These are phyloP conservation scores for Phyto melanocephala DNA, from an alignment of 2,888 invertebrate genomes.

Conservation along the genomic window DNA sequence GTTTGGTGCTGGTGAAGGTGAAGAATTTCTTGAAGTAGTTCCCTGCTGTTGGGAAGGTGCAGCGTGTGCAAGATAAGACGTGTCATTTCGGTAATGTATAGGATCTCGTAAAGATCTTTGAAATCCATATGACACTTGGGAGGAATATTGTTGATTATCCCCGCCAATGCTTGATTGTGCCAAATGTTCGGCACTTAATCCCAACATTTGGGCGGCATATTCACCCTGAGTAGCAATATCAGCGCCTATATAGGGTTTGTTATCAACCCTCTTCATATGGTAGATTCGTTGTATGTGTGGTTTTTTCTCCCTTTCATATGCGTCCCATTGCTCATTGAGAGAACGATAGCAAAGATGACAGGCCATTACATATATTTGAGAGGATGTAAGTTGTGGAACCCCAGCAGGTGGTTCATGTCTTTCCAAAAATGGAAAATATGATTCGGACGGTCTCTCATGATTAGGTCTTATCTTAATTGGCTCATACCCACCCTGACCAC, in stretches of 20 bases:
- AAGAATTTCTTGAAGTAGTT: slow-evolving; percentile 51
- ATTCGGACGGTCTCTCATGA: slow-evolving; percentile 85
- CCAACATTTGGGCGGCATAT: slow-evolving; percentile 93
- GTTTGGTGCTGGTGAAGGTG: slow-evolving; percentile 54
- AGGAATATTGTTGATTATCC: slow-evolving; percentile 61
- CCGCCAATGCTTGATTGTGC: slow-evolving; percentile 70
- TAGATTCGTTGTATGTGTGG: slow-evolving; percentile 93
- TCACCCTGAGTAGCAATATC: slow-evolving; percentile 94
- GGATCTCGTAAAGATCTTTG: slow-evolving; percentile 31
- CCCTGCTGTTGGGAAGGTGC: slow-evolving; percentile 72
- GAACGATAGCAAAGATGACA: slow-evolving; percentile 93
- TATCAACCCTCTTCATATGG: slow-evolving; percentile 94
- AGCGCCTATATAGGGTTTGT: slow-evolving; percentile 92
- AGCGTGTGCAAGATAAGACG: slow-evolving; percentile 73
- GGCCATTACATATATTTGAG: slow-evolving; percentile 82
- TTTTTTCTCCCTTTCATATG: slow-evolving; percentile 90
- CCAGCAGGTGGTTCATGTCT: slow-evolving; percentile 91
- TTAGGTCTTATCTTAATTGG: slow-evolving; percentile 84
- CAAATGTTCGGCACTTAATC: slow-evolving; percentile 83
- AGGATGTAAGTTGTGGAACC: slow-evolving; percentile 78
- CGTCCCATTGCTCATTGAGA: slow-evolving; percentile 94
- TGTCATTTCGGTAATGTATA: slow-evolving; percentile 68
- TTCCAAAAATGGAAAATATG: slow-evolving; percentile 95
- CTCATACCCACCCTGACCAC: slow-evolving; percentile 84
- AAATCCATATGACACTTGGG: slow-evolving; percentile 57